Evolutionary conservation across 2,113 vertebrate species (phyloP), one percentile per base, ranked within the genome.

Genomic region (Tachuris rubrigastra): DNA sequence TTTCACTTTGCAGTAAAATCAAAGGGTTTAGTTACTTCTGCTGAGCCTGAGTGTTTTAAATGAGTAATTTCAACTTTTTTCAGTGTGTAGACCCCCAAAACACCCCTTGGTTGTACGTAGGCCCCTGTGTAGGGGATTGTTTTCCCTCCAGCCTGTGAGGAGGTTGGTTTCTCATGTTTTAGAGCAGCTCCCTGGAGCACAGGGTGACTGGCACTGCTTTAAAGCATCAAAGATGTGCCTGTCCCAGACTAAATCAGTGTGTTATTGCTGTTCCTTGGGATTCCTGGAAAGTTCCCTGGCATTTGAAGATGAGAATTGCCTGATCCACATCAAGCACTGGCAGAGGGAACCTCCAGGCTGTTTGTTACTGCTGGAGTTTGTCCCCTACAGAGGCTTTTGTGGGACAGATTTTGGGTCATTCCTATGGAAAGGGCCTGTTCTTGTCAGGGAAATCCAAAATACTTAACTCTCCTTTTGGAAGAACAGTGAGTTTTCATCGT

Each of bases 201-300:
- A 65, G 76, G 10, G 27, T 9, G 19, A 42, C 41, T 8, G 18
- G 68, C 30, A 5, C 33, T 5, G 33, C 62, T 37, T 14, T 30
- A 16, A 46, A 23, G 8, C 8, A 2, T 27, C 11, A 15, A 39
- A 10, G 20, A 4, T 1, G 24, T 37, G 24, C 25, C 33, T 72
- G 35, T 31, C 5, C 2, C 13, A 6, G 41, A 5, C 14, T 8
- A 14, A 31, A 41, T 2, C 58, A 23, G 60, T 0, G 1, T 24
- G 1, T 25, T 8, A 0, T 6, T 19, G 0, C 49, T 60, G 46
- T 3, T 66, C 2, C 0, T 31, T 56, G 73, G 24, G 33, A 9
- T 30, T 49, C 31, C 65, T 52, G 47, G 9, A 3, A 21, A 11
- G 49, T 7, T 67, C 47, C 4, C 2, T 17, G 56, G 4, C 18